Percentiles rank a stretch among this genome's conserved stretches.
Conservation (phyloP, 1,140 invertebrate genomes). For the Hylaeus volcanicus region DNA sequence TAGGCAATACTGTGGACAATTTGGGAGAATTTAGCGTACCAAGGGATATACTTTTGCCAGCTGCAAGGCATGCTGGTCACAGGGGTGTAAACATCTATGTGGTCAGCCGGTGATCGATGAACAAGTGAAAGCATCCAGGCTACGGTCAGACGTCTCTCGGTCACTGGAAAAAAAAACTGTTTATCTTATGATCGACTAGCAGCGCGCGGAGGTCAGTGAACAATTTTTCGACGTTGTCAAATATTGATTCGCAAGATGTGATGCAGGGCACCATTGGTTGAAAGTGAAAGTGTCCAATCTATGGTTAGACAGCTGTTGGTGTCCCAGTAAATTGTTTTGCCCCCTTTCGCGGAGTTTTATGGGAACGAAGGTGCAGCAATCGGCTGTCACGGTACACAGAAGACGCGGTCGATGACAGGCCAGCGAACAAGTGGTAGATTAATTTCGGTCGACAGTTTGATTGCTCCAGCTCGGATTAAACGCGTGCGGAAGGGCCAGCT, state of each 20-base stretch:
- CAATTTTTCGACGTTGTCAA: constrained; percentile 5
- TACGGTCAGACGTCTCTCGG: constrained; percentile 12
- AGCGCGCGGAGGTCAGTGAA: not conserved
- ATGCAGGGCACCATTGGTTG: too few relatives aligned
- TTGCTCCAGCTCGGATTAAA: constrained; percentile 41
- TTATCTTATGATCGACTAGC: constrained; percentile 10
- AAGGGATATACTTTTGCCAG: not conserved
- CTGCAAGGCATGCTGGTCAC: not conserved
- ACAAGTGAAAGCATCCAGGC: constrained; percentile 15
- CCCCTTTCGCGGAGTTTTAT: not conserved
- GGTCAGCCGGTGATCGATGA: constrained; percentile 32
- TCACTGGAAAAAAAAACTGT: constrained; percentile 34
- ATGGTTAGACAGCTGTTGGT: too few relatives aligned
- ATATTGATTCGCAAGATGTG: not conserved
- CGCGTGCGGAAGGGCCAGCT: constrained; percentile 28
- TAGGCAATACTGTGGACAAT: too few relatives aligned
- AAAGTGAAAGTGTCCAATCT: too few relatives aligned
- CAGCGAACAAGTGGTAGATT: constrained; percentile 55
- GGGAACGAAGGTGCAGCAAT: not conserved
- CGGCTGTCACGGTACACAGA: not conserved
- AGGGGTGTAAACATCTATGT: constrained; percentile 6
- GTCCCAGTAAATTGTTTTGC: too few relatives aligned
- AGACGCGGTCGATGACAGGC: constrained; percentile 37
- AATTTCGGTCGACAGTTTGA: constrained; percentile 52
- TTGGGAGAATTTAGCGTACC: not conserved